phyloP scores from a whole-genome alignment of 2,113 vertebrate species.

The Hipposideros armiger region DNA sequence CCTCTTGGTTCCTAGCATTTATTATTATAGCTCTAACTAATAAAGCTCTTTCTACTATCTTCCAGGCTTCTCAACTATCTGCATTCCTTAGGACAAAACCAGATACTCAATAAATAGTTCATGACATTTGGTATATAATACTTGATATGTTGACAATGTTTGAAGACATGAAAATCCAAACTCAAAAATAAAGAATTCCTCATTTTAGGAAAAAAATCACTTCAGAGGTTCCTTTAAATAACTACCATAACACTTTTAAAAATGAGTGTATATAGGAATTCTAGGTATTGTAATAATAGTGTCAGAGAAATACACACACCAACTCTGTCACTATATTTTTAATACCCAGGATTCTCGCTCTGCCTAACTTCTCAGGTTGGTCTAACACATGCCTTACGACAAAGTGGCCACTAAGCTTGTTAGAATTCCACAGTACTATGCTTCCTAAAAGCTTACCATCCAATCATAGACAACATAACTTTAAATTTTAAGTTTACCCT shows the following conservation, averaged over 20 bases:
- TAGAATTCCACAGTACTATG: not conserved
- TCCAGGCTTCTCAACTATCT: not conserved
- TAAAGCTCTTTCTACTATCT: not conserved
- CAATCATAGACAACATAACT: not conserved
- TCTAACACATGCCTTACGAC: not conserved
- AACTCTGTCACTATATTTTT: not conserved
- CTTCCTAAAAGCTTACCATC: not conserved
- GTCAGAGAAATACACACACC: not conserved
- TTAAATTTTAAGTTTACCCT: conserved; percentile 2
- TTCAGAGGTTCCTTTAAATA: not conserved
- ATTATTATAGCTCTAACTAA: not conserved
- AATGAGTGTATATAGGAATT: not conserved
- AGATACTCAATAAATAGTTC: not conserved
- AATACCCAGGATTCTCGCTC: not conserved
- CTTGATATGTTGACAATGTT: conserved; percentile 12
- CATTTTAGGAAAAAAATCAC: conserved; percentile 7
- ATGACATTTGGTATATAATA: not conserved
- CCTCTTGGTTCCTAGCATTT: not conserved
- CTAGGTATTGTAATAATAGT: not conserved
- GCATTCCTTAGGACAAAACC: not conserved
- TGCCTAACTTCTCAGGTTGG: not conserved
- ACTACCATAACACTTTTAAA: not conserved
- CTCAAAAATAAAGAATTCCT: conserved; percentile 38
- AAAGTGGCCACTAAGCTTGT: not conserved
- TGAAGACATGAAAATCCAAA: conserved; percentile 41